Percentiles rank a stretch among this genome's conserved stretches.
Conservation (phyloP, 2,797 vertebrate species). For the Coranthus polyacanthus region DNA sequence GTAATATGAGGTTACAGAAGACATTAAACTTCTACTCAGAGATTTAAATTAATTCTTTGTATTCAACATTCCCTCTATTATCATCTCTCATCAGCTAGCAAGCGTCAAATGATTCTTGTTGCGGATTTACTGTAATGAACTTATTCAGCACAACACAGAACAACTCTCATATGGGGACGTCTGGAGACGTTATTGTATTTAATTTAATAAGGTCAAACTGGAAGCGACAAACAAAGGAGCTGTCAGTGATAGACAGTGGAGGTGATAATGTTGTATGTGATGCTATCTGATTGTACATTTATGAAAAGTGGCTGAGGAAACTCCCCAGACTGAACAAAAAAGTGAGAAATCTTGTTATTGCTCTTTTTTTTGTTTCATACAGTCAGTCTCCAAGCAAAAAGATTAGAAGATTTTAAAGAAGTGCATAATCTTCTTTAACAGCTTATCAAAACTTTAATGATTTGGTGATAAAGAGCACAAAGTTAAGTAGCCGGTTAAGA, state of each 20-base stretch:
- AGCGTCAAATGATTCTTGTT: slow-evolving; percentile 61
- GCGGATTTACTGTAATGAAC: slow-evolving; percentile 79
- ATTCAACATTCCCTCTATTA: slow-evolving; percentile 52
- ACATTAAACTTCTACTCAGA: slow-evolving; percentile 47
- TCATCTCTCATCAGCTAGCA: slow-evolving; percentile 66
- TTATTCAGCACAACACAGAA: slow-evolving; percentile 63
- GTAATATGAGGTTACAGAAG: slow-evolving; percentile 46
- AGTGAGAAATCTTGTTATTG: slow-evolving; percentile 81
- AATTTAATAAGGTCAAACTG: slow-evolving; percentile 81
- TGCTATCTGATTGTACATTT: slow-evolving; percentile 55
- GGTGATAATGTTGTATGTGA: slow-evolving; percentile 53
- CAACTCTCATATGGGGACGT: slow-evolving; percentile 63
- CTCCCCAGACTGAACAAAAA: slow-evolving; percentile 58
- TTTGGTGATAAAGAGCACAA: slow-evolving; percentile 90
- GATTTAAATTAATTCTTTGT: slow-evolving; percentile 75
- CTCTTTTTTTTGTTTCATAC: slow-evolving; percentile 83
- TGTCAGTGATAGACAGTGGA: slow-evolving; percentile 50
- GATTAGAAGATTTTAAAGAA: slow-evolving; percentile 88
- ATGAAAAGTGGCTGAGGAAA: slow-evolving; percentile 55
- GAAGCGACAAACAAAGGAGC: slow-evolving; percentile 70
- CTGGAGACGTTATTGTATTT: slow-evolving; percentile 73
- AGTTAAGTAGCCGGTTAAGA: slow-evolving; percentile 90
- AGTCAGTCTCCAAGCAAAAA: slow-evolving; percentile 79
- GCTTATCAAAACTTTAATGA: slow-evolving; percentile 92
- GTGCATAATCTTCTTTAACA: slow-evolving; percentile 89